phyloP scores from a whole-genome alignment of 2,113 vertebrate genomes.

The Mesembrinibis cayennensis region DNA sequence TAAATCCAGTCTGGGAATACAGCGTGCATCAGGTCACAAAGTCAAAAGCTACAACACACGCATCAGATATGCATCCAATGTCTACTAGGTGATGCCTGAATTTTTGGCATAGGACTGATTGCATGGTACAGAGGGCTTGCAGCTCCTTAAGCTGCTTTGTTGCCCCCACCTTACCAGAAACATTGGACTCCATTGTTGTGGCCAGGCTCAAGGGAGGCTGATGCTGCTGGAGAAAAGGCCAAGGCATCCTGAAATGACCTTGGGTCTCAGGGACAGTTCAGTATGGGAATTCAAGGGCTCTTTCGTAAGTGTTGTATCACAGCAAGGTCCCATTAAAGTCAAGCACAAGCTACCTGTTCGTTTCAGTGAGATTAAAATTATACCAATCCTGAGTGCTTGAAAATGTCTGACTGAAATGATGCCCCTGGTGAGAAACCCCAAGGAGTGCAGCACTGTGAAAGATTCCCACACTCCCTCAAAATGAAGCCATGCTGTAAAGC shows the following conservation, averaged over 20 bases:
- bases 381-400: background rate
- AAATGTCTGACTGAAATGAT: background rate
- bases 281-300: background rate
- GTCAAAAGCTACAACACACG: background rate
- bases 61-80: fast-evolving
- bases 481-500: background rate
- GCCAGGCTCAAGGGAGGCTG: background rate
- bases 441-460: background rate
- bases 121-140: background rate
- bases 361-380: background rate
- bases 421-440: background rate
- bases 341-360: background rate
- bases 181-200: fast-evolving
- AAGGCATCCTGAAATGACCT: background rate
- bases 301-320: background rate
- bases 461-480: background rate
- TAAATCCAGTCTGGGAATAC: background rate
- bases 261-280: background rate
- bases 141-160: background rate
- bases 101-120: background rate
- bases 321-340: background rate
- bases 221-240: background rate
- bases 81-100: background rate
- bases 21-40: background rate
- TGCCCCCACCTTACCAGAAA: background rate